A percentile compares a stretch with the other conserved stretches of the same genome.
These are phyloP conservation scores for Entomyzon cyanotis DNA, from an alignment of 2,113 vertebrate genomes.

Conservation along the genomic window DNA sequence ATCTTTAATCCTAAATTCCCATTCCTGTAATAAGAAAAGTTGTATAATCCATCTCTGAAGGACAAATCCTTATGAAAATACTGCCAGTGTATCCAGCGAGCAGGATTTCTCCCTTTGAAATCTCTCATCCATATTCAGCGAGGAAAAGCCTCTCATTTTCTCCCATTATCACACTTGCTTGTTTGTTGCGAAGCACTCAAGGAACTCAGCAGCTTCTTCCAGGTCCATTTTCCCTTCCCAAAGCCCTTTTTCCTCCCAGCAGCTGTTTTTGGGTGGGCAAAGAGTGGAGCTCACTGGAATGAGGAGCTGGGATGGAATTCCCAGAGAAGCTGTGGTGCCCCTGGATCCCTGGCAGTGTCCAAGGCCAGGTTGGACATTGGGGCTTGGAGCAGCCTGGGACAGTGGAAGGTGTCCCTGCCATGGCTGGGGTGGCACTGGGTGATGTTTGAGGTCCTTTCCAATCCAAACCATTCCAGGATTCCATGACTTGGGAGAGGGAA, in stretches of 20 bases:
- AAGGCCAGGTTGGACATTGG: not conserved
- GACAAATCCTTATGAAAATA: constrained; percentile 19
- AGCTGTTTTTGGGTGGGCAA: not conserved
- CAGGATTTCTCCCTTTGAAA: not conserved
- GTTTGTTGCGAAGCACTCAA: not conserved
- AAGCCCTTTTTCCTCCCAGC: not conserved
- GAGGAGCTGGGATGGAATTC: not conserved
- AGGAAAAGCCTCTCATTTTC: constrained; percentile 26
- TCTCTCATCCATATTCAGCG: not conserved
- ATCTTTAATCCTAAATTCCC: constrained; percentile 48
- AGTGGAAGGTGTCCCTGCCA: not conserved
- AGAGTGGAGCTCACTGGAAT: not conserved
- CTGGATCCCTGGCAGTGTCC: not conserved
- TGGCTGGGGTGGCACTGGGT: not conserved
- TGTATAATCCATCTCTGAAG: constrained; percentile 23
- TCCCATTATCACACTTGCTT: not conserved
- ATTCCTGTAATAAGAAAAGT: constrained; percentile 31
- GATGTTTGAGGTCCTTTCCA: accelerated
- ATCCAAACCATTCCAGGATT: no score
- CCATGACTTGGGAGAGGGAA: not conserved
- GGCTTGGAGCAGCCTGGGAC: not conserved
- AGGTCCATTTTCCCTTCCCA: not conserved
- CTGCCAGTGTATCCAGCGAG: not conserved
- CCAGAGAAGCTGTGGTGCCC: not conserved
- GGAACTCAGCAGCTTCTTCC: not conserved